Evolutionary conservation across 30 jellyfish, hydroid and myxozoan genomes (phyloP), one percentile per base, ranked within the genome.

Genomic region (Nemopilema nomurai): DNA sequence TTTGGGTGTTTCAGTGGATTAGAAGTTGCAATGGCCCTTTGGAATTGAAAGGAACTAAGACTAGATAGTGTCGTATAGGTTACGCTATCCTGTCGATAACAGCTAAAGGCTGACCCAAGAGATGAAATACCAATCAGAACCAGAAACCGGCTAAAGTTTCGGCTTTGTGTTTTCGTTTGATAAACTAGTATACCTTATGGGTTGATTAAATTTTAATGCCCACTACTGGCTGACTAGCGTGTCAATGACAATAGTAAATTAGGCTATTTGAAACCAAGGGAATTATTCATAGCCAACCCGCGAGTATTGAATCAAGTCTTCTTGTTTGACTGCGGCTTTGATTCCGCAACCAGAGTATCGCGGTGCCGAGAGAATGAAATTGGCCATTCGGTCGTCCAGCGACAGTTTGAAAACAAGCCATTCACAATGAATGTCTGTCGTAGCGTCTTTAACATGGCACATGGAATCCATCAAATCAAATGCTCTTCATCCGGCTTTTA

Each of bases 311-410:
- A 84, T 73, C 77, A 31, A 31, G 66, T 72, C 27, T 67, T 84
- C 87, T 20, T 84, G 85, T 73, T 83, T 84, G n/a, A 64, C 76
- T 57, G 93, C 63, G 93, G 79, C 62, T 63, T 74, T 84, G 79
- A 84, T 84, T 84, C 75, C 18, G 70, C 23, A 24, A 23, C 23
- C 89, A 49, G 23, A 53, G 31, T 31, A 22, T 62, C 31, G 20
- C 31, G 51, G 64, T 19, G 32, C 20, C 49, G 20, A 8, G 89
- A 65, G 67, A 23, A 57, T 28, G 89, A 63, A 79, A 79, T 23
- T 27, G 41, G 69, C 80, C 32, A 8, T 63, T 24, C 50, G 72
- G 49, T 72, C 16, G 85, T 27, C 50, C 9, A 20, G 85, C 21
- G 52, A 27, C 52, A 68, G 50, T 68, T 18, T n/a, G 26, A 27